Conservation (phyloP, 2,888 invertebrate genomes). For the Drosophila suboccidentalis region DNA sequence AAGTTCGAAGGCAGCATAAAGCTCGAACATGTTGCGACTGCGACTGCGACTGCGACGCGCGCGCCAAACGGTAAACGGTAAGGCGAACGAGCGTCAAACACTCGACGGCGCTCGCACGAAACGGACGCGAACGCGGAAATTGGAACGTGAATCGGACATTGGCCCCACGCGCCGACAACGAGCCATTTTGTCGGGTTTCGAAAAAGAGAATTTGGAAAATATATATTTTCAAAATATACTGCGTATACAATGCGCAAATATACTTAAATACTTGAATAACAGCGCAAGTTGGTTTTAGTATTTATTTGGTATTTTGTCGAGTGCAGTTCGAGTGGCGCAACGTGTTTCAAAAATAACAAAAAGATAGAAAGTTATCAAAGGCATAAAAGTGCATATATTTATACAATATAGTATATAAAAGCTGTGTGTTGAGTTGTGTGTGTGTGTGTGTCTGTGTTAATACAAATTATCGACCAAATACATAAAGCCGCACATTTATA, state of each 20-base stretch:
- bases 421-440: slow-evolving; percentile 15
- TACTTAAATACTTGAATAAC: slow-evolving; percentile 11
- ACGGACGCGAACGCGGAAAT: slow-evolving; percentile 75
- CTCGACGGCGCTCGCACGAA: slow-evolving; percentile 73
- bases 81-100: slow-evolving; percentile 53
- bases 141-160: slow-evolving; percentile 40
- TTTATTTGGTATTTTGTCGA: slow-evolving; percentile 25
- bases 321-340: slow-evolving; percentile 39
- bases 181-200: not conserved
- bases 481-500: slow-evolving; percentile 45
- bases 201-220: slow-evolving; percentile 19
- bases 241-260: not conserved
- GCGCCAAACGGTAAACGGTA: slow-evolving; percentile 19
- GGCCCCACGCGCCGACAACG: slow-evolving; percentile 27
- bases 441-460: slow-evolving; percentile 39
- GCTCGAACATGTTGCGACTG: slow-evolving; percentile 39
- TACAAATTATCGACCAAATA: slow-evolving; percentile 76
- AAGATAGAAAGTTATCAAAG: slow-evolving; percentile 17
- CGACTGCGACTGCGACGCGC: slow-evolving; percentile 31
- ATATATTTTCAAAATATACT: not conserved
- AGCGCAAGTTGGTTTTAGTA: slow-evolving; percentile 1
- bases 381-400: slow-evolving; percentile 44
- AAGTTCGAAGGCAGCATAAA: slow-evolving; percentile 9
- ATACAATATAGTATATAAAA: slow-evolving; percentile 6
- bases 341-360: slow-evolving; percentile 61